Evolutionary conservation across 2,113 vertebrate species (phyloP), one percentile per base, ranked within the genome.

Genomic region (Chaetops frenatus): DNA sequence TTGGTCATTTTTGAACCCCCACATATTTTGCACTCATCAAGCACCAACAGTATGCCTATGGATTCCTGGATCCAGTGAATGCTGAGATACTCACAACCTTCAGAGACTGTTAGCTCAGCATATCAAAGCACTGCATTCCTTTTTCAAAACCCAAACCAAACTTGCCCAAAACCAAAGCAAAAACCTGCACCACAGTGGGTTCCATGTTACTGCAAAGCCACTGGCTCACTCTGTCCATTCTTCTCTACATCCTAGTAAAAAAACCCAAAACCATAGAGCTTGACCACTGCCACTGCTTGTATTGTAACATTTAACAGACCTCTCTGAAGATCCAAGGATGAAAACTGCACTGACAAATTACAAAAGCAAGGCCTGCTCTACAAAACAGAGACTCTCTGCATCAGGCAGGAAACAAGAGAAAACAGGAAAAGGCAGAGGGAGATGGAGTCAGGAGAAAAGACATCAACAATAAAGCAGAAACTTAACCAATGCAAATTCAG

Each of bases 321-420:
- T 21, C n/a, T 45, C 15, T 31, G 48, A 74, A 45, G 36, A 76
- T 11, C 56, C 40, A 48, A 58, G n/a, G 56, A 53, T 91, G 86
- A 35, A 91, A 92, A 81, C 9, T 44, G 56, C 69, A 62, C 38
- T 66, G 81, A 77, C 27, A 86, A 74, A 31, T 44, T 73, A 58
- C 10, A 81, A 70, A 81, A 60, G 21, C 72, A 89, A 87, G 33
- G 44, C 15, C 69, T 74, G 80, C 31, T 71, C 48, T 28, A 64
- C 1, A 31, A 58, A 88, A 74, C 69, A 86, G 54, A 87, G 35
- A 58, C 25, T 33, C 53, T 62, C 47, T 71, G 82, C 44, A 60
- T 74, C 28, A 81, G 48, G 40, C 72, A 87, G 88, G 65, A 93
- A 88, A 83, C 27, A 80, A 69, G 62, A 86, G 15, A 15, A 94